Evolutionary conservation across 35 echinoderm and acorn worm genomes (phyloP).

Genomic region (Diadema setosum): DNA sequence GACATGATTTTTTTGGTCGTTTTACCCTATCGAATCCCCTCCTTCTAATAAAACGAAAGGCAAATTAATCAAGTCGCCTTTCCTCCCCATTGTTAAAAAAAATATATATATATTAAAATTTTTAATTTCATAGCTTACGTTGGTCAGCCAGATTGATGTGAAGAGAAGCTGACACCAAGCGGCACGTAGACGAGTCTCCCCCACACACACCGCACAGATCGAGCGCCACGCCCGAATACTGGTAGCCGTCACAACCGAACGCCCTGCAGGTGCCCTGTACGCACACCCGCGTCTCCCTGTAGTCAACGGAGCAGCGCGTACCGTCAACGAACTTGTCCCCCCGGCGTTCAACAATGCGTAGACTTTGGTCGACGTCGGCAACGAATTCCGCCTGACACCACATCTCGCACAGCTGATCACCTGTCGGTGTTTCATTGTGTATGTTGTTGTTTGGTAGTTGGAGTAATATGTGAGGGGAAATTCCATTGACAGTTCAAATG

Average conservation of each 20-base stretch:
- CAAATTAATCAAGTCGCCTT: background rate
- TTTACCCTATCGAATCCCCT: no score
- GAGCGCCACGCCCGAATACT: background rate
- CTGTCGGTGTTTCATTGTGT: no score
- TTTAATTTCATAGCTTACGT: background rate
- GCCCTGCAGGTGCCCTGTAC: background rate
- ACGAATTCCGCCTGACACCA: background rate
- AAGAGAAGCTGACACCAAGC: background rate
- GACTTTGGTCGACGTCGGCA: background rate
- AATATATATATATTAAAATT: no score
- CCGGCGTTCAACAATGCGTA: background rate
- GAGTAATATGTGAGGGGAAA: no score
- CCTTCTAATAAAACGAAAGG: background rate
- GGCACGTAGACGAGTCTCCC: background rate
- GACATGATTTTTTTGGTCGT: no score
- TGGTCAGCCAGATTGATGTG: background rate
- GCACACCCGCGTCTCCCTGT: background rate
- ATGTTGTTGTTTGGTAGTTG: no score
- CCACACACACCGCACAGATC: slow-evolving; percentile 1
- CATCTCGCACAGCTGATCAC: background rate
- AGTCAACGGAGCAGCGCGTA: background rate
- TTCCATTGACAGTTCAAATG: no score
- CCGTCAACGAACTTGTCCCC: background rate
- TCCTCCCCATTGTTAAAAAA: no score
- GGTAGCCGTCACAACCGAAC: slow-evolving; percentile 4